Evolutionary conservation across 2,888 invertebrate species (phyloP), one percentile per base, ranked within the genome.

Genomic region (Macropis europaea): DNA sequence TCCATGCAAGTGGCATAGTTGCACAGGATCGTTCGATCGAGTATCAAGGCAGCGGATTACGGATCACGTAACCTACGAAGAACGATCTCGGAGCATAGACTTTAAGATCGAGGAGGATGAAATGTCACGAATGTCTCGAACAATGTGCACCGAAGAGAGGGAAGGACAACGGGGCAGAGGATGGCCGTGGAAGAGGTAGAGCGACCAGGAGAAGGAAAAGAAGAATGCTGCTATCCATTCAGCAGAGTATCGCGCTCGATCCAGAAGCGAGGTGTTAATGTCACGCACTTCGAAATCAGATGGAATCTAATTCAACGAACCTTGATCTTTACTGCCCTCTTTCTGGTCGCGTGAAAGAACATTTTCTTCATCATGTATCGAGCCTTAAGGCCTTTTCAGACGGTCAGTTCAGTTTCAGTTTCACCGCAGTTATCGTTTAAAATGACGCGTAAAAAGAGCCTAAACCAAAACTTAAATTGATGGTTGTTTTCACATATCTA

Each of bases 121-220:
- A 84, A 84, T 85, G 85, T 85, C 86, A 85, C 77, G 85, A 81
- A 81, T 80, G 81, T 81, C 75, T 77, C 59, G 79, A 73, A 69
- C 77, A 79, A 79, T 70, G 60, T 59, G 54, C 43, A 43, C 52
- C 15, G 59, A 63, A 32, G 68, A 69, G 73, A 60, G 72, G 67
- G 67, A 57, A 74, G 70, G 67, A 73, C 72, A 67, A 52, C 54
- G 68, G 62, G 53, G 62, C 72, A 66, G 38, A 59, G 52, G 50
- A 63, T 42, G 62, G 47, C 60, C 47, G 19, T 52, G 59, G 59
- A 47, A 45, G 36, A 75, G 56, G 57, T 38, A 60, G 45, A 43
- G 43, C 17, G 17, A 11, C 4, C 34, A 17, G 15, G 26, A 43
- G 32, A 42, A 42, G 59, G 48, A 42, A 45, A 38, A 61, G 48